Evolutionary conservation across 2,888 invertebrate genomes (phyloP).

Genomic region (Yponomeuta evonymella): DNA sequence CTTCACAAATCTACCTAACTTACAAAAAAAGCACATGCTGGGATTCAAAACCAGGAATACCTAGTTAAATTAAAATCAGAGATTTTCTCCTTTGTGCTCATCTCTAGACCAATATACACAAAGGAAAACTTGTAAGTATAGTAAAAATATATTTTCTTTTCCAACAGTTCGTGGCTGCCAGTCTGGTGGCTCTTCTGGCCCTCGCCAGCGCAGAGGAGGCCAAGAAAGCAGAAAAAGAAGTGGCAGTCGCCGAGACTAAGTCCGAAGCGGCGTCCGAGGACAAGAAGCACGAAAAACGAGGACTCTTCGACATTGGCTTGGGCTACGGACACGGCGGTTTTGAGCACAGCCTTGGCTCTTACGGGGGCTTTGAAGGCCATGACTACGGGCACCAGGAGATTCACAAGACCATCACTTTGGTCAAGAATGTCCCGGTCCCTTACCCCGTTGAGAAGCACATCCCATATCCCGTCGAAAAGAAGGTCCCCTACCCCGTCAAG

Average conservation of each 20-base stretch:
- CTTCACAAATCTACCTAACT: too few species aligned
- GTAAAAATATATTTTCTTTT: conserved; percentile 29
- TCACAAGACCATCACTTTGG: conserved; percentile 82
- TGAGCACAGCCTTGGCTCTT: conserved; percentile 31
- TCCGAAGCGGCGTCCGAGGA: conserved; percentile 70
- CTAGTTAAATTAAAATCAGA: too few species aligned
- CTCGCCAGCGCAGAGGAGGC: conserved; percentile 76
- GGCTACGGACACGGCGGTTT: conserved; percentile 59
- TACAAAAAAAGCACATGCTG: too few species aligned
- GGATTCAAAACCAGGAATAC: too few species aligned
- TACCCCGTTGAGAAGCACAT: conserved; percentile 84
- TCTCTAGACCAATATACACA: too few species aligned
- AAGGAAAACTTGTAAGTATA: not conserved
- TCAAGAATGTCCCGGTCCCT: conserved; percentile 83
- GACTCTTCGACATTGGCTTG: conserved; percentile 76
- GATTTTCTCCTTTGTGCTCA: too few species aligned
- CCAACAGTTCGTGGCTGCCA: conserved; percentile 73
- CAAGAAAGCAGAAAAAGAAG: conserved; percentile 75
- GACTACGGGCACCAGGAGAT: conserved; percentile 68
- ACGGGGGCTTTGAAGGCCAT: conserved; percentile 42
- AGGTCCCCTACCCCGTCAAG: conserved; percentile 77
- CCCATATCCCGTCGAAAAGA: conserved; percentile 80
- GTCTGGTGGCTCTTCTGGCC: conserved; percentile 79
- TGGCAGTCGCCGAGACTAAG: conserved; percentile 74
- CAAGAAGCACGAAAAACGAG: conserved; percentile 86